Conservation (phyloP, 2,113 vertebrate species). For the Bujurquina vittata region DNA sequence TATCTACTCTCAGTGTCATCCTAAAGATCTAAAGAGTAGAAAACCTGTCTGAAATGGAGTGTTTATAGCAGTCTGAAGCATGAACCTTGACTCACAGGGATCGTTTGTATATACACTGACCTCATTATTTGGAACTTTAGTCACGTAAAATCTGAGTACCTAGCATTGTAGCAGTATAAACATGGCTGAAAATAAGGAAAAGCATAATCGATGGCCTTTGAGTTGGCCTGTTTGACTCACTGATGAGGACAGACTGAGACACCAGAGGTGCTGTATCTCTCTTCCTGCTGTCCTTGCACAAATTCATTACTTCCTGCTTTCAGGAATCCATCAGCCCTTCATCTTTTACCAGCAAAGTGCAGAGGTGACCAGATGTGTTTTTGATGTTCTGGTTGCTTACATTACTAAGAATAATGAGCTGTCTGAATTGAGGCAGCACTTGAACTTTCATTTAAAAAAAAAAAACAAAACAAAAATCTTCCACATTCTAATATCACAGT, state of each 20-base stretch:
- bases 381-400: background rate
- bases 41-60: background rate
- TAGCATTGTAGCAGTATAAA: background rate
- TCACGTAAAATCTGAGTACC: background rate
- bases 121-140: background rate
- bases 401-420: background rate
- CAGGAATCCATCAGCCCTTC: slow-evolving; percentile 45
- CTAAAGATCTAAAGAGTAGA: background rate
- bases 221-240: background rate
- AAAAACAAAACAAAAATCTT: background rate
- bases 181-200: background rate
- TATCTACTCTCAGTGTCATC: background rate
- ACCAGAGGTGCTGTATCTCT: background rate
- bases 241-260: background rate
- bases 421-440: background rate
- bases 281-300: slow-evolving; percentile 24
- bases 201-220: background rate
- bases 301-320: slow-evolving; percentile 48
- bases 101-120: background rate
- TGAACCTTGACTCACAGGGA: background rate
- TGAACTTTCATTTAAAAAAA: background rate
- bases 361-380: slow-evolving; percentile 22
- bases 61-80: background rate
- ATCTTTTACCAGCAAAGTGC: slow-evolving; percentile 18
- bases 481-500: background rate